Percentiles rank a stretch among this genome's conserved stretches.
These are phyloP conservation scores for Pandemis heparana DNA, from an alignment of 2,888 invertebrate genomes.

Conservation along the genomic window DNA sequence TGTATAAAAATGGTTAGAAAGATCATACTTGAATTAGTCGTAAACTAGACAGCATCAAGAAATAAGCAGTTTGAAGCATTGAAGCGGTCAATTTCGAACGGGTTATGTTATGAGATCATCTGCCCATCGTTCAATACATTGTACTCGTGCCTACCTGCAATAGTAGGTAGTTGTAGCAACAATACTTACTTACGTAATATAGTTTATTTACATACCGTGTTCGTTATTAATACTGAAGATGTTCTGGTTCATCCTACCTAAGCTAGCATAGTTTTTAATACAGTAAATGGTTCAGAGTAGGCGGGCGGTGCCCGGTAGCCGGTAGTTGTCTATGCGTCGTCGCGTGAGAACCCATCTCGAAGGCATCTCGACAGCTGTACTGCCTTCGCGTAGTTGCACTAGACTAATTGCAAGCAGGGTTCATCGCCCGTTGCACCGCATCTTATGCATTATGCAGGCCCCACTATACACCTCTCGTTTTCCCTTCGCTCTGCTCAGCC, in stretches of 20 bases:
- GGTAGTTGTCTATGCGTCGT: slow-evolving; percentile 47
- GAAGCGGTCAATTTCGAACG: too few relatives aligned
- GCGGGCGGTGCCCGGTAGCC: slow-evolving; percentile 50
- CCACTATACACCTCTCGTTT: slow-evolving; percentile 44
- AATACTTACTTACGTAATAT: neutral
- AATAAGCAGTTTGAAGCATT: too few relatives aligned
- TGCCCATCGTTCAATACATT: too few relatives aligned
- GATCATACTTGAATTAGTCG: too few relatives aligned
- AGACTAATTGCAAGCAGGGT: slow-evolving; percentile 71
- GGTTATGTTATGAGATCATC: too few relatives aligned
- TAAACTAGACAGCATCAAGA: too few relatives aligned
- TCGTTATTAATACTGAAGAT: neutral
- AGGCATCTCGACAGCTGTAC: slow-evolving; percentile 47
- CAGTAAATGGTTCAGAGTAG: slow-evolving; percentile 22
- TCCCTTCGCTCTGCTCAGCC: slow-evolving; percentile 45
- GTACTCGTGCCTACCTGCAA: too few relatives aligned
- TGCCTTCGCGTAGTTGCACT: slow-evolving; percentile 44
- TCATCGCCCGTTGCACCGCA: slow-evolving; percentile 69
- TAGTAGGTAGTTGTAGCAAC: too few relatives aligned
- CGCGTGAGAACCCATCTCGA: slow-evolving; percentile 61
- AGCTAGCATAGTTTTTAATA: slow-evolving; percentile 5
- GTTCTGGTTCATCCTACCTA: neutral
- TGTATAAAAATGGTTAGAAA: too few relatives aligned
- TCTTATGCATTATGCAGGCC: slow-evolving; percentile 64
- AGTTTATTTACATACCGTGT: neutral